Conservation (phyloP, 2,797 vertebrate genomes). For the Tragelaphus eurycerus region DNA sequence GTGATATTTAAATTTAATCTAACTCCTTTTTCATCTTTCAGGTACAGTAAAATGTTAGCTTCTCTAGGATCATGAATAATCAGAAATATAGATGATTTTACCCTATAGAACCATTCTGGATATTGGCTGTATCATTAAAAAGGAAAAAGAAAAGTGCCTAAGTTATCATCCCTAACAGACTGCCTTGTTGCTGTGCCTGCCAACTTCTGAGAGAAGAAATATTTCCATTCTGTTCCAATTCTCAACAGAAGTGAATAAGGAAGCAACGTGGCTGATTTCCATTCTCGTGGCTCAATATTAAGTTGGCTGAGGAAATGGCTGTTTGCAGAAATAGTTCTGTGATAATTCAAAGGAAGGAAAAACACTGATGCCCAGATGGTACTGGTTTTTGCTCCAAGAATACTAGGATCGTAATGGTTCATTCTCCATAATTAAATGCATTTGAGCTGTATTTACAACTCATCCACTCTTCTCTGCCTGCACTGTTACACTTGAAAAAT, state of each 20-base stretch:
- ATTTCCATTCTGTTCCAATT: constrained; percentile 53
- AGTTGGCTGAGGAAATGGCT: constrained; percentile 57
- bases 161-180: constrained; percentile 54
- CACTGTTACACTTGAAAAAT: constrained; percentile 31
- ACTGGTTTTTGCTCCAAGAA: constrained; percentile 46
- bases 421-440: constrained; percentile 40
- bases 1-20: background rate
- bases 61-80: constrained; percentile 50
- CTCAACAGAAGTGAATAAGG: constrained; percentile 67
- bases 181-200: constrained; percentile 54
- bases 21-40: constrained; percentile 39
- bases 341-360: constrained; percentile 35
- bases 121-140: constrained; percentile 23
- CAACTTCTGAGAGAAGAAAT: constrained; percentile 55
- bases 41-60: background rate
- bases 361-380: constrained; percentile 37
- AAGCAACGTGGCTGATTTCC: constrained; percentile 64
- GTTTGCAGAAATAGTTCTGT: constrained; percentile 55
- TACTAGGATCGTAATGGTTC: constrained; percentile 38
- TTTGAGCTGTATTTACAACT: constrained; percentile 27
- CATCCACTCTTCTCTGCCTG: background rate
- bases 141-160: background rate
- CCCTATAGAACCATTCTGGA: constrained; percentile 37
- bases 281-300: constrained; percentile 41
- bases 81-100: constrained; percentile 48